Conservation (phyloP, 1,140 invertebrate genomes). For the Orchestia grillus region DNA sequence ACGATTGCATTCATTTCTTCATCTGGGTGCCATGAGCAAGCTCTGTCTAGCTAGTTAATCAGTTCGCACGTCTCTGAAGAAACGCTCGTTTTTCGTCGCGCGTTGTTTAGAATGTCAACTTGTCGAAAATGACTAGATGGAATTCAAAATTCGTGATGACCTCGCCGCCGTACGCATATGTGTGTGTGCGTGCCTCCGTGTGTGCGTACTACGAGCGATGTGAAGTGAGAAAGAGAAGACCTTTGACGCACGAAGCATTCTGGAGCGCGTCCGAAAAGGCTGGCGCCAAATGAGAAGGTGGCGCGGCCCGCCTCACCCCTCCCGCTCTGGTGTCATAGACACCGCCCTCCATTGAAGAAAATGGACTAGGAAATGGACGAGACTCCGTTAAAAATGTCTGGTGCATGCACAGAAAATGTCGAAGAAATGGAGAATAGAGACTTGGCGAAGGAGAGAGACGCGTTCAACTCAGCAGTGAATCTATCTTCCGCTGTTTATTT, state of each 20-base stretch:
- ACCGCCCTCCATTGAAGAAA: conserved; percentile 55
- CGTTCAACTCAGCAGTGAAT: conserved; percentile 41
- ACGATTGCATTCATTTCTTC: neutral
- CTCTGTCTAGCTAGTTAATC: neutral
- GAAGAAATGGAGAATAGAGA: conserved; percentile 28
- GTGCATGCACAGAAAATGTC: conserved; percentile 35
- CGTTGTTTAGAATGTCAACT: neutral
- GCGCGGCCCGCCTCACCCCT: neutral
- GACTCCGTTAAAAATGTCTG: conserved; percentile 55
- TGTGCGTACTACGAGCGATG: neutral
- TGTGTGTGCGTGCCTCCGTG: neutral
- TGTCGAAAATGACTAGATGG: neutral
- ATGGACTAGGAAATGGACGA: conserved; percentile 53
- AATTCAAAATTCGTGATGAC: neutral
- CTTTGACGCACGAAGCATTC: neutral
- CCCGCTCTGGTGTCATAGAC: neutral
- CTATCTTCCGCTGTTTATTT: conserved; percentile 30
- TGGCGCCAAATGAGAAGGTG: neutral
- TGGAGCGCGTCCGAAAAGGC: neutral
- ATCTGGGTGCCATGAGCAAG: neutral
- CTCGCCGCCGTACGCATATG: neutral
- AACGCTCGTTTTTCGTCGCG: neutral
- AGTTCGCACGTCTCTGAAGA: neutral
- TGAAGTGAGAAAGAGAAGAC: neutral
- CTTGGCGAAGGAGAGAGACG: neutral